Evolutionary conservation across 2,113 vertebrate species (phyloP).

Genomic region (Xyliphius kryptos): DNA sequence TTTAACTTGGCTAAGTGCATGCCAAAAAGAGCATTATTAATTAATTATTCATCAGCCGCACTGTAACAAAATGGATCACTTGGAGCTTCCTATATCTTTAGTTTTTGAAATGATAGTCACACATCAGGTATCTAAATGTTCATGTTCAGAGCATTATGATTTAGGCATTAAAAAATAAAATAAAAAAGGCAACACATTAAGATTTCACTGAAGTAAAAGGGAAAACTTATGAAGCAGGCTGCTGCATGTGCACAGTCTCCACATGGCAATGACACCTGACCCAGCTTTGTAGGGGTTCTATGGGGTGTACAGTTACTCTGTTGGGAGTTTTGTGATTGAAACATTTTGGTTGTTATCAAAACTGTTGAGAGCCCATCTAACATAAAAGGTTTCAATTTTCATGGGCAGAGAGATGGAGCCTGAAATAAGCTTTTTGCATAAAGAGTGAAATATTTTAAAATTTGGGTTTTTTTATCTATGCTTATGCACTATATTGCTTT

Average conservation of each 20-base stretch:
- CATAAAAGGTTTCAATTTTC: not conserved
- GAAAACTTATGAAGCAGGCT: not conserved
- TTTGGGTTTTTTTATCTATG: too few species aligned
- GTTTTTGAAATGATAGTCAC: not conserved
- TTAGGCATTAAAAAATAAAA: not conserved
- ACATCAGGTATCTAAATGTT: too few species aligned
- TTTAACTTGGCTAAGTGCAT: constrained; percentile 5
- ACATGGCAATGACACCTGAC: constrained; percentile 37
- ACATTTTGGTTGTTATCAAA: constrained; percentile 22
- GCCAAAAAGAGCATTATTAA: constrained; percentile 19
- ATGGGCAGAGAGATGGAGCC: too few species aligned
- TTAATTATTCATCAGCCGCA: constrained; percentile 42
- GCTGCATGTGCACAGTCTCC: constrained; percentile 8
- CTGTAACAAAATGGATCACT: constrained; percentile 12
- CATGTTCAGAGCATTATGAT: too few species aligned
- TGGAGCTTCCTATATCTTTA: constrained; percentile 1
- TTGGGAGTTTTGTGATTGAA: constrained; percentile 9
- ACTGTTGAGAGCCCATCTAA: constrained; percentile 16
- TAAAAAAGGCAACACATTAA: not conserved
- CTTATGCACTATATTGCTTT: too few species aligned
- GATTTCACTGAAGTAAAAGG: not conserved
- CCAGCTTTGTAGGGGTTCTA: constrained; percentile 20
- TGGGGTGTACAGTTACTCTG: constrained; percentile 27
- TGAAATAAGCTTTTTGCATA: too few species aligned
- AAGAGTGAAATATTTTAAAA: too few species aligned